These are phyloP conservation scores for Amphilophus citrinellus DNA, from an alignment of 2,113 vertebrate species.

Conservation along the genomic window DNA sequence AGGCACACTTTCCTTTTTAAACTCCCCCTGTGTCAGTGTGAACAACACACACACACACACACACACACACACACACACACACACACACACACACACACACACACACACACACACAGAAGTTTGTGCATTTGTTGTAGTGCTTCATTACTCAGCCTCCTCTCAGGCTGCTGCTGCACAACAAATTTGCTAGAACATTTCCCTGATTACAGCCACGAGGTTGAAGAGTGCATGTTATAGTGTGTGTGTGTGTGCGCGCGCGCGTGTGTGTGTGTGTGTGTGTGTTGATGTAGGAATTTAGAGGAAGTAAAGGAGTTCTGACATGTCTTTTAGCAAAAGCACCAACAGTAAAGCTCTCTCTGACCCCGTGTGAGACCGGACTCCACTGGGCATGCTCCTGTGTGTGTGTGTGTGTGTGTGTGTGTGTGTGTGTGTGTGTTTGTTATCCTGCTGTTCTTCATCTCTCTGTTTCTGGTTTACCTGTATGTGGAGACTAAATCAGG, in stretches of 20 bases:
- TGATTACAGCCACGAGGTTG: conserved; percentile 30
- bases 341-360: conserved; percentile 8
- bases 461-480: background rate
- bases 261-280: background rate
- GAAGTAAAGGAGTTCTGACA: conserved; percentile 57
- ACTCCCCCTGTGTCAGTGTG: too few relatives aligned
- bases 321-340: conserved; percentile 49
- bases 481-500: background rate
- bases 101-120: background rate
- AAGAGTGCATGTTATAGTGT: background rate
- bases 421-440: background rate
- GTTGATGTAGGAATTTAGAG: conserved; percentile 8
- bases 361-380: conserved; percentile 20
- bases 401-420: background rate
- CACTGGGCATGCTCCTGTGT: conserved; percentile 9
- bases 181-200: conserved; percentile 25
- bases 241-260: background rate
- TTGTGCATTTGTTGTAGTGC: conserved; percentile 8
- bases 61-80: background rate
- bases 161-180: conserved; percentile 27
- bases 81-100: background rate
- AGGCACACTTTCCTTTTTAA: too few relatives aligned
- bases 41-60: background rate
- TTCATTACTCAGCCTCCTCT: conserved; percentile 25
- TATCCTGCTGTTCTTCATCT: background rate